Conservation (phyloP, 1,140 invertebrate genomes). For the Zeugodacus cucurbitae region DNA sequence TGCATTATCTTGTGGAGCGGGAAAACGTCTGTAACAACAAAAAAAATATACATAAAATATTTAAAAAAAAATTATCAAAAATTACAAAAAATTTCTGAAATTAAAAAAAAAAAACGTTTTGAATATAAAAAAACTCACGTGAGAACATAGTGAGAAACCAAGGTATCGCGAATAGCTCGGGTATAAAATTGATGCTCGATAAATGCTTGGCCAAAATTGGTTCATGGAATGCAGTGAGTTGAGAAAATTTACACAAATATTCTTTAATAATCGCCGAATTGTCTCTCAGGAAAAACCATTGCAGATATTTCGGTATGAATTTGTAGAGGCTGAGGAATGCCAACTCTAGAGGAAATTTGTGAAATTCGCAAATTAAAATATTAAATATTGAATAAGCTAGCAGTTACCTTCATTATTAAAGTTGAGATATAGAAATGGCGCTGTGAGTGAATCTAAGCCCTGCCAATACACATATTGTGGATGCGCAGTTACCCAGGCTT, state of each 20-base stretch:
- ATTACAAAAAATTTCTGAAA: background rate
- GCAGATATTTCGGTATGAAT: constrained; percentile 96
- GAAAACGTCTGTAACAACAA: constrained; percentile 83
- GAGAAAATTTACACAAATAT: constrained; percentile 96
- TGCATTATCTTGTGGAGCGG: constrained; percentile 98
- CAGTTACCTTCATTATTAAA: constrained; percentile 94
- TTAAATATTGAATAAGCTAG: background rate
- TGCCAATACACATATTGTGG: constrained; percentile 99
- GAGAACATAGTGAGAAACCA: constrained; percentile 99
- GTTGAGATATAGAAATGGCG: constrained; percentile 96
- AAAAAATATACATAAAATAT: background rate
- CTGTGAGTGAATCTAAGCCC: constrained; percentile 96
- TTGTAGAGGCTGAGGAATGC: constrained; percentile 93
- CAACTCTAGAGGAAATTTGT: constrained; percentile 72
- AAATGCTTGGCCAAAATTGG: constrained; percentile 92
- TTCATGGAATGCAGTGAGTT: constrained; percentile 96
- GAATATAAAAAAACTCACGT: constrained; percentile 75
- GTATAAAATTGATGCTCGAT: constrained; percentile 93
- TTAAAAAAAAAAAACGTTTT: background rate
- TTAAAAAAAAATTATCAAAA: constrained; percentile 52
- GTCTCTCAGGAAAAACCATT: constrained; percentile 99
- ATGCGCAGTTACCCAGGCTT: constrained; percentile 96
- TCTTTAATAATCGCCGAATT: constrained; percentile 97
- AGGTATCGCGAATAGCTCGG: constrained; percentile 98
- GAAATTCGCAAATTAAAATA: constrained; percentile 43